Evolutionary conservation across 2,797 vertebrate genomes (phyloP).

Genomic region (Pseudotriccus pelzelni): DNA sequence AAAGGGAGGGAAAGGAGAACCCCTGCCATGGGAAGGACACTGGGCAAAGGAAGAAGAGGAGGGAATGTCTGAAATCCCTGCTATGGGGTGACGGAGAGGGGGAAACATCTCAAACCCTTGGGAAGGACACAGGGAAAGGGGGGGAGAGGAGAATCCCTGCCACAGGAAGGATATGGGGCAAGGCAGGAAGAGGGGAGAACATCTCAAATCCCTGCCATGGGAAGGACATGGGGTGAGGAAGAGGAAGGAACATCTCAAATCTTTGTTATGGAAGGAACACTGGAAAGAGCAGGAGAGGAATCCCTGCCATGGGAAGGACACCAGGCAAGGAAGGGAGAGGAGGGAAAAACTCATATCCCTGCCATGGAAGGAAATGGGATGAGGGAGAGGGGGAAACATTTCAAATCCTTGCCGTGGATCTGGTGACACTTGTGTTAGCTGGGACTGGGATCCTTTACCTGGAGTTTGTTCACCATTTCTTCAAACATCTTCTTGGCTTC

Average conservation of each 20-base stretch:
- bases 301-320: background rate
- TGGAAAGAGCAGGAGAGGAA: background rate
- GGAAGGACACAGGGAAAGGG: background rate
- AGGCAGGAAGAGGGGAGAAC: background rate
- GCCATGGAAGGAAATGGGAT: background rate
- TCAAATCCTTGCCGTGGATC: background rate
- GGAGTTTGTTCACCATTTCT: slow-evolving; percentile 98
- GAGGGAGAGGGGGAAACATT: background rate
- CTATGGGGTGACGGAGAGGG: background rate
- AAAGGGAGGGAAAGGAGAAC: background rate
- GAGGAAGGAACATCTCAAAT: background rate
- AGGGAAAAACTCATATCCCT: background rate
- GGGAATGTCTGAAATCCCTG: too few relatives aligned
- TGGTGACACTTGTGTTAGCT: background rate
- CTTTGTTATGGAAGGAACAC: background rate
- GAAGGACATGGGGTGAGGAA: background rate
- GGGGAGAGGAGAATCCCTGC: background rate
- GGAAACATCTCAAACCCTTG: too few relatives aligned
- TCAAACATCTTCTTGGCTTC: slow-evolving; percentile 97
- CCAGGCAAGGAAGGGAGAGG: background rate
- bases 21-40: background rate
- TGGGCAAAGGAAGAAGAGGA: background rate
- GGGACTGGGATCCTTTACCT: slow-evolving; percentile 77
- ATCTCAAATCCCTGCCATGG: background rate
- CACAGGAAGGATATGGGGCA: background rate